Conservation (phyloP, 2,888 invertebrate species). For the Tetragonisca angustula region DNA sequence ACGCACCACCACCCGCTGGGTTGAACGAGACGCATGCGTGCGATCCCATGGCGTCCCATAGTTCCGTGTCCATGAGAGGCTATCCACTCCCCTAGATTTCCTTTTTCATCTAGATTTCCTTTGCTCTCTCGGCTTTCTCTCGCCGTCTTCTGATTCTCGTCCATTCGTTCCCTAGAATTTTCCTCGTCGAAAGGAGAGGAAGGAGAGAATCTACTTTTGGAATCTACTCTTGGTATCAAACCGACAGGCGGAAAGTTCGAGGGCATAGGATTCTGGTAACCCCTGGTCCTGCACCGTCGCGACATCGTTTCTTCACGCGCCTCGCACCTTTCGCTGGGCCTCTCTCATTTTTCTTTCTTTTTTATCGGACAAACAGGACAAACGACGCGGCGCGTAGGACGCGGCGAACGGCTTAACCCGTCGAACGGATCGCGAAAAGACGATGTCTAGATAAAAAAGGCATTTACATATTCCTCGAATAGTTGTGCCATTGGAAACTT, state of each 20-base stretch:
- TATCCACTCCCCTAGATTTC: slow-evolving; percentile 54
- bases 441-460: slow-evolving; percentile 50
- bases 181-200: background rate
- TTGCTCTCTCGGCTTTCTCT: slow-evolving; percentile 2
- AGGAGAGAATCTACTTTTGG: background rate
- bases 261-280: slow-evolving; percentile 1
- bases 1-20: slow-evolving; percentile 80
- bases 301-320: slow-evolving; percentile 8
- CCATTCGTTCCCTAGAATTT: background rate
- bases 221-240: background rate
- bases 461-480: slow-evolving; percentile 54
- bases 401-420: slow-evolving; percentile 54
- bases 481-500: slow-evolving; percentile 36
- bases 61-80: slow-evolving; percentile 46
- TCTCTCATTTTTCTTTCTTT: background rate
- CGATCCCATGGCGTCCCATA: slow-evolving; percentile 77
- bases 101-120: slow-evolving; percentile 54
- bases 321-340: background rate
- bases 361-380: slow-evolving; percentile 21
- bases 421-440: slow-evolving; percentile 47
- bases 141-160: background rate
- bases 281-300: background rate
- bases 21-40: slow-evolving; percentile 79
- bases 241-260: background rate
- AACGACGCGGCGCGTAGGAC: slow-evolving; percentile 37